Percentiles rank a stretch among this genome's conserved stretches.
Evolutionary conservation across 2,888 invertebrate species (phyloP).

Genomic region (Troides oblongomaculatus): DNA sequence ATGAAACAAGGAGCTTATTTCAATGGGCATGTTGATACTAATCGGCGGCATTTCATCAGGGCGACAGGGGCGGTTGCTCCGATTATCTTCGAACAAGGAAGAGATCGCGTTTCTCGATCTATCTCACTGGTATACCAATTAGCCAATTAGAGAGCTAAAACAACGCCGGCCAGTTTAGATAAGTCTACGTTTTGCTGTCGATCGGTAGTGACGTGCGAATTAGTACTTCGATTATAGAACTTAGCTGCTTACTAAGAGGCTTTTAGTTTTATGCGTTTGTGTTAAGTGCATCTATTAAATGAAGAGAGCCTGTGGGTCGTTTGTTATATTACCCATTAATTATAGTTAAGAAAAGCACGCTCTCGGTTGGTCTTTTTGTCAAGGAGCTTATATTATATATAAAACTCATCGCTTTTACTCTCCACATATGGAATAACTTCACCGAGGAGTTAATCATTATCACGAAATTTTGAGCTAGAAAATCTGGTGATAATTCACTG

Average conservation of each 20-base stretch:
- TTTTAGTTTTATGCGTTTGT: slow-evolving; percentile 18
- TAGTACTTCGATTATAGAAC: slow-evolving; percentile 40
- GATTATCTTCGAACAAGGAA: slow-evolving; percentile 69
- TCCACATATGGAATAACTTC: no score
- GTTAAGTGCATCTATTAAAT: slow-evolving; percentile 9
- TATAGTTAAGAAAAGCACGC: neutral
- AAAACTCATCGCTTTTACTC: no score
- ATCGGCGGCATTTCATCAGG: slow-evolving; percentile 72
- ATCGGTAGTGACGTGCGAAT: slow-evolving; percentile 21
- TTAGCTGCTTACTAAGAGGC: slow-evolving; percentile 37
- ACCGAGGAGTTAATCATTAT: no score
- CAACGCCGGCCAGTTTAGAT: slow-evolving; percentile 57
- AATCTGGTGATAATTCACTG: no score
- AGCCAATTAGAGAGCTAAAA: slow-evolving; percentile 76
- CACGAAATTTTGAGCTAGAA: no score
- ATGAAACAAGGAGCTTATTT: slow-evolving; percentile 61
- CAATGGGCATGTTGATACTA: slow-evolving; percentile 65
- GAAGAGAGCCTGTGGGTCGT: slow-evolving; percentile 1
- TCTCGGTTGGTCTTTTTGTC: neutral
- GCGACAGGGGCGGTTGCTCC: slow-evolving; percentile 53
- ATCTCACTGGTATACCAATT: slow-evolving; percentile 75
- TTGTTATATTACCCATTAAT: slow-evolving; percentile 1
- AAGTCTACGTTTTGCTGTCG: slow-evolving; percentile 54
- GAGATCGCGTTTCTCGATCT: slow-evolving; percentile 69
- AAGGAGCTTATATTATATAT: neutral